phyloP scores from a whole-genome alignment of 2,888 invertebrate genomes.

The Melanophora roralis region DNA sequence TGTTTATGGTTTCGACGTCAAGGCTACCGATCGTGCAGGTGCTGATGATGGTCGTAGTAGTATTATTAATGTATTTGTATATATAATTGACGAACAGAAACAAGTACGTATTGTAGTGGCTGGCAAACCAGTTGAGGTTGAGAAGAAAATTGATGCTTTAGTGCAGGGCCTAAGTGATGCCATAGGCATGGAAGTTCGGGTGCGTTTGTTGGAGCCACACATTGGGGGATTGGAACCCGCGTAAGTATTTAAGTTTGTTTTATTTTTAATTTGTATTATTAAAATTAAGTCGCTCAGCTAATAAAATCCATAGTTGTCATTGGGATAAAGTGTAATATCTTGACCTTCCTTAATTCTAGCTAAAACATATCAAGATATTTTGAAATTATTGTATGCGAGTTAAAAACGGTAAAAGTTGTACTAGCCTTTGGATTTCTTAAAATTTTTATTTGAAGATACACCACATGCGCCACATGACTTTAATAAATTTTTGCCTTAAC shows the following conservation, averaged over 20 bases:
- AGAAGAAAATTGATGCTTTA: slow-evolving; percentile 84
- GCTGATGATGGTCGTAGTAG: slow-evolving; percentile 89
- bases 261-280: background rate
- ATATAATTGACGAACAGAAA: slow-evolving; percentile 88
- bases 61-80: slow-evolving; percentile 91
- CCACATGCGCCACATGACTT: too few species aligned
- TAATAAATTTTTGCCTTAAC: too few species aligned
- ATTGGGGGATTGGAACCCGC: slow-evolving; percentile 78
- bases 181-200: slow-evolving; percentile 87
- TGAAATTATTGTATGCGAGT: too few species aligned
- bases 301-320: too few species aligned
- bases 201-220: slow-evolving; percentile 88
- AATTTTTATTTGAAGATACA: too few species aligned
- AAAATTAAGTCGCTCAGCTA: too few species aligned
- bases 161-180: slow-evolving; percentile 83
- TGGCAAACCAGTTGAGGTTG: slow-evolving; percentile 86
- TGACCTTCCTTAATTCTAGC: too few species aligned
- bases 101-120: slow-evolving; percentile 88
- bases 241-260: slow-evolving; percentile 67
- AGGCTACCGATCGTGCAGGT: slow-evolving; percentile 89
- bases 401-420: too few species aligned
- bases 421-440: too few species aligned
- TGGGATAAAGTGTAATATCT: too few species aligned
- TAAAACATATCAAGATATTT: too few species aligned
- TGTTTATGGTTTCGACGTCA: slow-evolving; percentile 91